Conservation (phyloP, 2,888 invertebrate species). For the Acanthacorydalis orientalis region DNA sequence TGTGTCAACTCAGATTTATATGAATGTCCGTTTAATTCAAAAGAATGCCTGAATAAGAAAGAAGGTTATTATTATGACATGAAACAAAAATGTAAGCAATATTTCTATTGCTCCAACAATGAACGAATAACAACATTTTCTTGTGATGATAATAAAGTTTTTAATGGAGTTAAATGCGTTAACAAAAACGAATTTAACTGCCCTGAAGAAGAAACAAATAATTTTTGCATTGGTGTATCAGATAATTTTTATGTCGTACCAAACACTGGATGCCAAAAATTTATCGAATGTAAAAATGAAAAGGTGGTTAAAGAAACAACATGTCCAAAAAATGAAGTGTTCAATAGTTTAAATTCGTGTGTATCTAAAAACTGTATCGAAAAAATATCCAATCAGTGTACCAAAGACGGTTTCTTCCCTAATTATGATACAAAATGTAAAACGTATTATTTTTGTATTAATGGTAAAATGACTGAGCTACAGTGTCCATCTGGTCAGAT, state of each 20-base stretch:
- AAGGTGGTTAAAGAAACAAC: slow-evolving; percentile 12
- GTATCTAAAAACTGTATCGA: slow-evolving; percentile 15
- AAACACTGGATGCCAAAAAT: slow-evolving; percentile 15
- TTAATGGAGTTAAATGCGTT: slow-evolving; percentile 39
- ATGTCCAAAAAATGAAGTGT: slow-evolving; percentile 15
- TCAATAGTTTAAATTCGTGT: slow-evolving; percentile 19
- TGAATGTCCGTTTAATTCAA: slow-evolving; percentile 25
- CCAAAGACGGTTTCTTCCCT: slow-evolving; percentile 36
- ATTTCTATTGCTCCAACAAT: slow-evolving; percentile 39
- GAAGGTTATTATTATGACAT: slow-evolving; percentile 40
- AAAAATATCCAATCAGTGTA: slow-evolving; percentile 18
- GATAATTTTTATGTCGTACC: slow-evolving; percentile 18
- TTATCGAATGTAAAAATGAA: slow-evolving; percentile 14
- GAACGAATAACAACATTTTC: slow-evolving; percentile 36
- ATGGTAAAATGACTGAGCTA: slow-evolving; percentile 31
- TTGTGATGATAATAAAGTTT: slow-evolving; percentile 37
- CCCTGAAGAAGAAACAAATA: slow-evolving; percentile 20
- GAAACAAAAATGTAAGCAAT: slow-evolving; percentile 35
- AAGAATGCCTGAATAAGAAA: slow-evolving; percentile 30
- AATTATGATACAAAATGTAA: slow-evolving; percentile 32
- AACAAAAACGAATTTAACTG: slow-evolving; percentile 27
- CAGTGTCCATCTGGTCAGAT: slow-evolving; percentile 29
- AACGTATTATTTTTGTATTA: slow-evolving; percentile 38
- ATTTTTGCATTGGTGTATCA: slow-evolving; percentile 13
- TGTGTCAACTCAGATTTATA: slow-evolving; percentile 27